Conservation (phyloP, 2,888 invertebrate species). For the Resseliella maxima region DNA sequence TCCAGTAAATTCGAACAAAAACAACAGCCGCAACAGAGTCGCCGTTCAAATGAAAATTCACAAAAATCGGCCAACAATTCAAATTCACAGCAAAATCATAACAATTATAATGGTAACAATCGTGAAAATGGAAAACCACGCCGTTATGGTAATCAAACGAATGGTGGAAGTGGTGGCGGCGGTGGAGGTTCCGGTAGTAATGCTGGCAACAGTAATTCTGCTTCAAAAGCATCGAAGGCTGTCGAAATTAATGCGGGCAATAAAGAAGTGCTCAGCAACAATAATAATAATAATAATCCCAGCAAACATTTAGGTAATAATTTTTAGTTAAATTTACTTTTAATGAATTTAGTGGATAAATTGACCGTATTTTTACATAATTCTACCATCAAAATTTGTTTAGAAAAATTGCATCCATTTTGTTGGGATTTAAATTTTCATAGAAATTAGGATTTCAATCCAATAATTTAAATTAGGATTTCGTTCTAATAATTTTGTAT, state of each 20-base stretch:
- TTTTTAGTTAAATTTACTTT: not conserved
- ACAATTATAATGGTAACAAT: conserved; percentile 53
- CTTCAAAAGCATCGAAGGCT: not conserved
- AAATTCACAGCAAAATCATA: conserved; percentile 41
- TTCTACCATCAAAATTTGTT: too few relatives aligned
- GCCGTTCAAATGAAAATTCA: conserved; percentile 37
- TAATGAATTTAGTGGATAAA: not conserved
- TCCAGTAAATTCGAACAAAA: conserved; percentile 49
- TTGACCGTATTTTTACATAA: not conserved
- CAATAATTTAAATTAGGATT: too few relatives aligned
- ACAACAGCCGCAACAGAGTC: conserved; percentile 12
- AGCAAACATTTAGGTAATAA: not conserved
- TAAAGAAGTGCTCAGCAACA: not conserved
- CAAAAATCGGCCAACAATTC: conserved; percentile 22
- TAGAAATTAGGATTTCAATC: too few relatives aligned
- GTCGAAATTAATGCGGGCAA: conserved; percentile 27
- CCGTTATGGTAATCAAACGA: conserved; percentile 22
- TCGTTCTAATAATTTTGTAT: too few relatives aligned
- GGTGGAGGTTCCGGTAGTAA: not conserved
- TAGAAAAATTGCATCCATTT: too few relatives aligned
- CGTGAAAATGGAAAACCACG: conserved; percentile 47
- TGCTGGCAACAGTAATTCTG: not conserved
- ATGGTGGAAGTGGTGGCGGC: conserved; percentile 4
- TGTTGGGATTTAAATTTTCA: too few relatives aligned
- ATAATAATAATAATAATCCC: conserved; percentile 51